Evolutionary conservation across 1,140 invertebrate genomes (phyloP).

Genomic region (Thaumetopoea pityocampa): DNA sequence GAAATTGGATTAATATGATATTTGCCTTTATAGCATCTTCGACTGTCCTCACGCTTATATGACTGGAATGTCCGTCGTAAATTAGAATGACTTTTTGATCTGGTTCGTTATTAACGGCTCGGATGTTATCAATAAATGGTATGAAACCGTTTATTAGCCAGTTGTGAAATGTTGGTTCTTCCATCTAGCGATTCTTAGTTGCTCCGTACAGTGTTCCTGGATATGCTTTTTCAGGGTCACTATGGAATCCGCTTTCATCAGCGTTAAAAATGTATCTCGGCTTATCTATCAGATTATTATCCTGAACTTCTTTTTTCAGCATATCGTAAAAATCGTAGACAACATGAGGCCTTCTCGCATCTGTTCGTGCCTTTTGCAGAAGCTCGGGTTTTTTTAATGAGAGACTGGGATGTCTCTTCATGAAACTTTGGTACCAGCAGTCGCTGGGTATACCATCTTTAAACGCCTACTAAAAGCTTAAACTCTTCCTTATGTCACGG

Average conservation of each 20-base stretch:
- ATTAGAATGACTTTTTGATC: background rate
- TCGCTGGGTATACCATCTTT: background rate
- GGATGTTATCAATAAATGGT: conserved; percentile 2
- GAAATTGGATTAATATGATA: background rate
- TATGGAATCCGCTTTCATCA: conserved; percentile 1
- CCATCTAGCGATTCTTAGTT: background rate
- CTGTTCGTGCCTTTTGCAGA: background rate
- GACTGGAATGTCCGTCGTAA: conserved; percentile 1
- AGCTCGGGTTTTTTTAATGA: background rate
- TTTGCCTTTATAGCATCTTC: conserved; percentile 3
- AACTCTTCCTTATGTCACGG: conserved; percentile 5
- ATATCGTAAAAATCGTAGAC: conserved; percentile 1
- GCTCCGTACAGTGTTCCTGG: conserved; percentile 1
- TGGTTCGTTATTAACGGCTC: background rate
- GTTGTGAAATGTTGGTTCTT: conserved; percentile 1
- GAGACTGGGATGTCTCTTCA: background rate
- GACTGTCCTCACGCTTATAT: background rate
- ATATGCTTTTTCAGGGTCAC: background rate
- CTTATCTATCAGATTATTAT: conserved; percentile 1
- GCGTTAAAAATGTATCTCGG: conserved; percentile 1
- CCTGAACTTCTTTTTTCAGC: background rate
- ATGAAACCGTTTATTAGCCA: conserved; percentile 1
- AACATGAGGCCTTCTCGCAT: background rate
- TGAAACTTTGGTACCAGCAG: background rate
- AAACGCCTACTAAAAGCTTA: conserved; percentile 1